Conservation (phyloP, 1,140 invertebrate genomes). For the Galleria mellonella region DNA sequence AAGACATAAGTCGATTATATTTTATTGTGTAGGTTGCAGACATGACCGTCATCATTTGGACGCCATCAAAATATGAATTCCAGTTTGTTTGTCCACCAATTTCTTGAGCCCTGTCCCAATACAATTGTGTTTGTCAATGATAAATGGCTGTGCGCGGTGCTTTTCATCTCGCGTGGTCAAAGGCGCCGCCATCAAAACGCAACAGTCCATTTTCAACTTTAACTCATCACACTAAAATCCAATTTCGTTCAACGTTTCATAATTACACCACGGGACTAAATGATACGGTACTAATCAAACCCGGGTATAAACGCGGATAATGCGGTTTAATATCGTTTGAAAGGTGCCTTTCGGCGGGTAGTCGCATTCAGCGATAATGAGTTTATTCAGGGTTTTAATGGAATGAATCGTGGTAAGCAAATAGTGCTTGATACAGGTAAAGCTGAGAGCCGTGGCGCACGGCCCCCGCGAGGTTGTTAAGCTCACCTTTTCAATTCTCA, state of each 20-base stretch:
- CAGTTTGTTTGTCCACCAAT: slow-evolving; percentile 65
- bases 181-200: slow-evolving; percentile 40
- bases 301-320: slow-evolving; percentile 68
- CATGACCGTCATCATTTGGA: background rate
- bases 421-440: slow-evolving; percentile 37
- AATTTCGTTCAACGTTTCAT: slow-evolving; percentile 26
- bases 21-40: too few species aligned
- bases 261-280: slow-evolving; percentile 70
- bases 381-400: slow-evolving; percentile 69
- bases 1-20: too few species aligned
- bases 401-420: slow-evolving; percentile 69
- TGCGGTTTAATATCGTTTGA: slow-evolving; percentile 67
- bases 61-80: slow-evolving; percentile 24
- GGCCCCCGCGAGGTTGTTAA: background rate
- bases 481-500: background rate
- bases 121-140: slow-evolving; percentile 73
- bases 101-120: slow-evolving; percentile 57
- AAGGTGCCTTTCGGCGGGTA: slow-evolving; percentile 66
- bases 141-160: slow-evolving; percentile 63
- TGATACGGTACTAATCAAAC: slow-evolving; percentile 72
- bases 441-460: slow-evolving; percentile 11
- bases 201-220: slow-evolving; percentile 24
- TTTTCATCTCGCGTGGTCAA: slow-evolving; percentile 65
- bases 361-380: slow-evolving; percentile 65
- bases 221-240: slow-evolving; percentile 9